Evolutionary conservation across 2,888 invertebrate species (phyloP), one percentile per base, ranked within the genome.

Genomic region (Agrochola lota): DNA sequence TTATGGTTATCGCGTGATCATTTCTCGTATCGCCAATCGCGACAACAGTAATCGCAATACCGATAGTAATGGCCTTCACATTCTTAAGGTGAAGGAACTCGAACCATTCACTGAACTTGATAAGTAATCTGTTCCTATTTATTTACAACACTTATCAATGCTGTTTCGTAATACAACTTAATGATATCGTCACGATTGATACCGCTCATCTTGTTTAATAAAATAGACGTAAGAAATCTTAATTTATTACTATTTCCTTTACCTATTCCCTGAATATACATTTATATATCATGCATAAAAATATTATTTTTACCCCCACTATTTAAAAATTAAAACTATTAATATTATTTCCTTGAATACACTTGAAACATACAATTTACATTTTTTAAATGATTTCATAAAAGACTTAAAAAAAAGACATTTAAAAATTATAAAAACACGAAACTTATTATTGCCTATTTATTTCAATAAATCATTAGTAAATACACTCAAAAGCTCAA

Each of bases 101-200:
- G 15, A 49, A 20, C 26, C 20, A 26, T 67, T 46, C 20, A 46
- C 1, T 30, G 46, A 67, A 67, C 8, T 23, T 68, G 52, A 71
- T 55, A 73, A 71, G 17, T 43, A 72, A 30, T 30, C 1, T 12
- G 57, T 46, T 74, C 15, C 1, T 72, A 20, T 55, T 43, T 71
- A 43, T 72, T 57, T 57, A 73, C 11, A 69, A 43, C 43, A 17
- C 72, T 30, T 30, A 57, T 30, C 73, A 17, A 30, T 43, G 15
- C 35, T 26, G 9, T 62, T 71, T 43, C 2, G 6, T 46, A 71
- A 7, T 46, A 30, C 5, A 68, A 67, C 26, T 30, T 30, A 15
- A 68, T 49, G 2, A 9, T 49, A 30, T 49, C 49, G 23, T 8
- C 23, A 30, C 30, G 23, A 30, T 30, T 30, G 30, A n/a, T 17